Evolutionary conservation across 2,113 vertebrate genomes (phyloP).

Genomic region (Polypterus senegalus): DNA sequence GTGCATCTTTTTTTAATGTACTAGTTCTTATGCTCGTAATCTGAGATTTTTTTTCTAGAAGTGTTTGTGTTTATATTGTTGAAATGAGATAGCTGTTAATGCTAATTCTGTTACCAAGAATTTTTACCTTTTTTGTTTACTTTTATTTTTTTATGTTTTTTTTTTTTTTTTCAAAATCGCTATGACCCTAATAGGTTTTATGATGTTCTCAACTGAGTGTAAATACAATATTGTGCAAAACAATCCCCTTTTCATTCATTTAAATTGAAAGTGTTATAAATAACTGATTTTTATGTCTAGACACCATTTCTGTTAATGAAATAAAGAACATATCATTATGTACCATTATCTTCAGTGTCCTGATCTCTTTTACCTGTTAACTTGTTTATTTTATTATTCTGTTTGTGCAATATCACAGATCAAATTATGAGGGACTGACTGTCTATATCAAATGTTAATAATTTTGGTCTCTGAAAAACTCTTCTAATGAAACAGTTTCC

Average conservation of each 20-base stretch:
- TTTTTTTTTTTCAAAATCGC: slow-evolving; percentile 57
- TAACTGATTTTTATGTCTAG: slow-evolving; percentile 80
- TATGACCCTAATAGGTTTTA: slow-evolving; percentile 91
- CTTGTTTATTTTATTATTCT: no score
- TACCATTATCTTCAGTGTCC: slow-evolving; percentile 45
- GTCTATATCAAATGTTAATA: no score
- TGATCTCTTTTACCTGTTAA: no score
- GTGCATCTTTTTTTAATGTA: slow-evolving; percentile 95
- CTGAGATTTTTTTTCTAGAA: slow-evolving; percentile 71
- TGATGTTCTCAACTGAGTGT: slow-evolving; percentile 84
- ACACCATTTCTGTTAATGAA: slow-evolving; percentile 99
- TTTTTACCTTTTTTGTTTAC: slow-evolving; percentile 75
- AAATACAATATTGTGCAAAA: slow-evolving; percentile 97
- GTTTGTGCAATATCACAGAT: no score
- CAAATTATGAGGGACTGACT: no score
- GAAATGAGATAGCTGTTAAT: slow-evolving; percentile 90
- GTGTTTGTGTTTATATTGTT: slow-evolving; percentile 98
- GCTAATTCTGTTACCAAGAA: slow-evolving; percentile 95
- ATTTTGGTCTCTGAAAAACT: no score
- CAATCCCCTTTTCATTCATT: slow-evolving; percentile 78
- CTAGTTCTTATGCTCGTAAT: slow-evolving; percentile 83
- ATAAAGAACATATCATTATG: slow-evolving; percentile 97
- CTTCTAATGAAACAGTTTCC: no score
- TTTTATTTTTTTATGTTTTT: slow-evolving; percentile 1
- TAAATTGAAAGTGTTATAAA: slow-evolving; percentile 95